These are phyloP conservation scores for Amphiura filiformis DNA, from an alignment of 35 echinoderm and acorn worm genomes.

Conservation along the genomic window DNA sequence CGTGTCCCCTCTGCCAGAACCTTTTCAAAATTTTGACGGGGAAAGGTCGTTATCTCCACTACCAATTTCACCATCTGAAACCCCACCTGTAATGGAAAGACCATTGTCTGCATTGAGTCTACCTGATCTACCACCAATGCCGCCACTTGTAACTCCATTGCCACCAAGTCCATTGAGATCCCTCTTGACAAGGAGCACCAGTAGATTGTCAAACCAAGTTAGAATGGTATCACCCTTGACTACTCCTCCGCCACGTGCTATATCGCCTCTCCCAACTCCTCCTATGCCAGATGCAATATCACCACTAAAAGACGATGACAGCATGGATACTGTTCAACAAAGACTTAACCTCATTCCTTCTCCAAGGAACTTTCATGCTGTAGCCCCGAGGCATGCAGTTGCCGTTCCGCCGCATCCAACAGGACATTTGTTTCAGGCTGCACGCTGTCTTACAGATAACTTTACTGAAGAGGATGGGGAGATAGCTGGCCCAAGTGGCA, in stretches of 20 bases:
- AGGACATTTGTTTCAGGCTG: background rate
- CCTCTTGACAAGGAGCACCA: background rate
- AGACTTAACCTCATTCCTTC: background rate
- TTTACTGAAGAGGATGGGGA: background rate
- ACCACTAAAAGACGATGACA: background rate
- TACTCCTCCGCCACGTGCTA: background rate
- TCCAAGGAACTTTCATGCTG: slow-evolving; percentile 3
- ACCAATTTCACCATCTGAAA: background rate
- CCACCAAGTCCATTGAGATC: background rate
- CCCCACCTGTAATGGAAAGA: background rate
- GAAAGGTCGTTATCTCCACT: background rate
- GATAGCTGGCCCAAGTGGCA: background rate
- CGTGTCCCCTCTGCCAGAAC: background rate
- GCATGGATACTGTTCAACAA: background rate
- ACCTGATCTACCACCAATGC: background rate
- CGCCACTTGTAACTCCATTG: background rate
- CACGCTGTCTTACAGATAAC: background rate
- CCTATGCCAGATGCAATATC: slow-evolving; percentile 1
- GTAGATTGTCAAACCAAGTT: background rate
- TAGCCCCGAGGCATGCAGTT: background rate
- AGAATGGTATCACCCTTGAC: background rate
- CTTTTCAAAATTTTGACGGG: background rate
- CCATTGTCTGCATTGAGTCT: background rate
- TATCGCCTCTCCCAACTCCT: background rate
- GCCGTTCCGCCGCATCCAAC: background rate